Conservation (phyloP, 2,797 vertebrate species). For the Aratinga solstitialis region DNA sequence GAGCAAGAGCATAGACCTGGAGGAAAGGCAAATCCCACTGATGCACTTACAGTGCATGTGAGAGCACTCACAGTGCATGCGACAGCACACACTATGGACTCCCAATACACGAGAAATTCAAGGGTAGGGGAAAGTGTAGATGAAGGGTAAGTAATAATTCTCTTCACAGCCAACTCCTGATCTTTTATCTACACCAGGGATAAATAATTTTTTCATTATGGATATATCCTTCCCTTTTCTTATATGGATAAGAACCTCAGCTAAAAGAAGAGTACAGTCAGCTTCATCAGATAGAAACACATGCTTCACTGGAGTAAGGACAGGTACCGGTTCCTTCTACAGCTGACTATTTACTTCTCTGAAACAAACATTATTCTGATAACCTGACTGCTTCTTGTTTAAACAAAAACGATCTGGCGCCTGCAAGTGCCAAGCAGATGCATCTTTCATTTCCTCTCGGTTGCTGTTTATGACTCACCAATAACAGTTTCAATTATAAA, state of each 20-base stretch:
- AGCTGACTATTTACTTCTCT: background rate
- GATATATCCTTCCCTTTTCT: background rate
- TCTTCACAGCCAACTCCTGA: background rate
- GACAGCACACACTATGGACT: background rate
- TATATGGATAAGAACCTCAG: background rate
- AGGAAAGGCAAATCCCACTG: background rate
- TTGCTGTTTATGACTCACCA: constrained; percentile 28
- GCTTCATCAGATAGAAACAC: background rate
- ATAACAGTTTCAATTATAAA: background rate
- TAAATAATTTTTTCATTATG: background rate
- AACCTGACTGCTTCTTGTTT: background rate
- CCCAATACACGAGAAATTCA: background rate
- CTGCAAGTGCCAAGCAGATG: background rate
- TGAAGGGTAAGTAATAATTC: background rate
- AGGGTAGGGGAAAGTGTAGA: background rate
- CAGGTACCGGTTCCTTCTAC: background rate
- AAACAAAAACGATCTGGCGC: constrained; percentile 1
- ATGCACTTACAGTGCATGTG: background rate
- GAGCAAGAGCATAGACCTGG: background rate
- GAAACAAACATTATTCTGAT: background rate
- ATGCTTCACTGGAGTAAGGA: background rate
- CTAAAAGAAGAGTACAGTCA: background rate
- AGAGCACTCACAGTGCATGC: background rate
- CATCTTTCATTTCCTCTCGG: background rate
- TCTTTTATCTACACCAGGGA: background rate